These are phyloP conservation scores for Trichogramma evanescens DNA, from an alignment of 2,888 invertebrate genomes.

Conservation along the genomic window DNA sequence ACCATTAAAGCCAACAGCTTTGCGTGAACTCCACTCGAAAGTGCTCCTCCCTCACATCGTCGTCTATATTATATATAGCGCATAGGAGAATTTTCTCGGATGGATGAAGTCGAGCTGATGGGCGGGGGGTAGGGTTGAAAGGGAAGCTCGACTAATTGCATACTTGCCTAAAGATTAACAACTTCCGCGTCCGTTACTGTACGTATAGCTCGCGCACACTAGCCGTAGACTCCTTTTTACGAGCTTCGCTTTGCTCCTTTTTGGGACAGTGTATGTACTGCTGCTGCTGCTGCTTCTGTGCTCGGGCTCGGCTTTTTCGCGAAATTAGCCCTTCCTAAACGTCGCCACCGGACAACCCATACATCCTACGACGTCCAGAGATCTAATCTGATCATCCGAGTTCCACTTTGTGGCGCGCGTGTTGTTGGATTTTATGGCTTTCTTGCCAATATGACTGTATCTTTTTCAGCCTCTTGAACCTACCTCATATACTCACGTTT, in stretches of 20 bases:
- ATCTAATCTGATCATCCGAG: conserved; percentile 2
- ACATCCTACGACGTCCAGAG: not conserved
- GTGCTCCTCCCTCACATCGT: not conserved
- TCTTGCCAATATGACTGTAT: too few relatives aligned
- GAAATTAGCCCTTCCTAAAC: conserved; percentile 16
- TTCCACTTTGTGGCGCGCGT: too few relatives aligned
- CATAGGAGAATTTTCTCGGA: not conserved
- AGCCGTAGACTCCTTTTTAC: conserved; percentile 13
- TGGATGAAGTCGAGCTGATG: not conserved
- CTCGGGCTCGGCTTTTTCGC: not conserved
- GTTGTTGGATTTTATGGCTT: too few relatives aligned
- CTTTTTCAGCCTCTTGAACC: too few relatives aligned
- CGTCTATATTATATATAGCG: not conserved
- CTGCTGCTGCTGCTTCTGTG: not conserved
- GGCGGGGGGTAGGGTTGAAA: not conserved
- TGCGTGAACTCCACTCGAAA: too few relatives aligned
- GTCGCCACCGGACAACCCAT: conserved; percentile 4
- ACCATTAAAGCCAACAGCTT: too few relatives aligned
- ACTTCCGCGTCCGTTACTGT: conserved; percentile 16
- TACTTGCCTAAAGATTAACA: conserved; percentile 21
- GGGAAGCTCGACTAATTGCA: conserved; percentile 19
- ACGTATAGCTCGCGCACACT: not conserved
- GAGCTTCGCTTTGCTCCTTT: conserved; percentile 3
- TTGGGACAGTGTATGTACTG: not conserved
- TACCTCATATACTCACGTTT: too few relatives aligned